Base-by-base conservation (phyloP, 2,797 vertebrate genomes). In the Moxostoma hubbsi region DNA sequence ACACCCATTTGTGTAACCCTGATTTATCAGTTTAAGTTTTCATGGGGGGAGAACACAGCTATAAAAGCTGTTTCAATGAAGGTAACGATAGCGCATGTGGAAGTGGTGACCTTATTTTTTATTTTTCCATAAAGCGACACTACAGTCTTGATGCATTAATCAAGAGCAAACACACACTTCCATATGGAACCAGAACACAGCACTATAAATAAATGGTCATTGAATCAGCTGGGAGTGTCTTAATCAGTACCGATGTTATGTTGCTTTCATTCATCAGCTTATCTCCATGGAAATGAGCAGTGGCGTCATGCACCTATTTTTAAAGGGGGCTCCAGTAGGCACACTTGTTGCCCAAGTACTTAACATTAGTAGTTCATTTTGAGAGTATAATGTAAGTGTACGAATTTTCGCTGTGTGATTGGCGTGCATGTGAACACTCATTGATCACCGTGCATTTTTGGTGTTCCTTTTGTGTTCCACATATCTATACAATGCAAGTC, bases 151-250 rank as follows among this genome's bases (percentile, higher is more conserved):
- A 73, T 45, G 54, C 6, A 64, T 58, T 75, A 68, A 73, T 64
- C 63, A 75, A 57, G 50, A 24, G 43, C 36, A 58, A 15, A 9
- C 47, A 11, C 54, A 66, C 59, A 47, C 46, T 49, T 65, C 59
- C 61, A 45, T 71, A 16, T 13, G 49, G 57, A 57, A 24, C 24
- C 24, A 24, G 24, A 24, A 61, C 59, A 65, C 65, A 15, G 67
- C 15, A 18, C 69, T 71, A 73, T 79, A 75, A 75, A 75, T 72
- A 75, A 75, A 54, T n/a, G 8, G n/a, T 9, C n/a, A 61, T 43
- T 68, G 16, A 73, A 63, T 75, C 51, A 75, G 75, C 47, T 11
- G 59, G 43, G 61, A n/a, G n/a, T n/a, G n/a, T n/a, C n/a, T n/a
- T 61, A 53, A 64, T 79, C 74, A 46, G 47, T 51, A 13, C 24